Evolutionary conservation across 2,888 invertebrate genomes (phyloP), one percentile per base, ranked within the genome.

Genomic region (Caenorhabditis sp.): DNA sequence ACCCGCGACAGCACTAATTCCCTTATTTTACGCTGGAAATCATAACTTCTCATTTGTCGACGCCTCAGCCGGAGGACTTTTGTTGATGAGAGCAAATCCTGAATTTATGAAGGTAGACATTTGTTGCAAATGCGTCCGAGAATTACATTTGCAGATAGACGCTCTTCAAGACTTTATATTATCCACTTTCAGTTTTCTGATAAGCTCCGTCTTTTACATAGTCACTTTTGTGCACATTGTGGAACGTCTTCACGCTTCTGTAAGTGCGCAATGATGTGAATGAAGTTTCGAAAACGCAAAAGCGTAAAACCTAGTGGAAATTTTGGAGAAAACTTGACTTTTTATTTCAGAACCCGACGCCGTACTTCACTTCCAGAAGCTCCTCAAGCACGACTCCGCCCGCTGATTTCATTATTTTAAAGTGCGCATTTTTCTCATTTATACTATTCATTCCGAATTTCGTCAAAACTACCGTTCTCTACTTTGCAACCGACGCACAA

Each of bases 381-480:
- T 15, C 22, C 13, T 30, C 46, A 1, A 37, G 22, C 27, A 7
- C 22, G 2, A 35, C 27, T 7, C 24, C 53, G 6, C 55, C 39
- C n/a, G 63, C 65, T 0, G 73, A 73, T 13, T 24, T 52, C 5
- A 65, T 73, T 0, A 73, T 73, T 20, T 53, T 73, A 11, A 73
- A 73, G 48, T 73, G 65, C 22, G 73, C 73, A 17, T 59, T 73
- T 17, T 53, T 63, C 22, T 65, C 65, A 2, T 73, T 73, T n/a
- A 6, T 73, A n/a, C 32, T 65, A 2, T 73, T 65, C 39, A 53
- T 63, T 15, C 73, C 73, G 13, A 73, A 73, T 32, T 32, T 52
- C 13, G 27, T 46, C 22, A 73, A 73, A 46, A 65, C 73, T 3
- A 37, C 58, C 9, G 35, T 73, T 7, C 37, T 65, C 8, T 73